Evolutionary conservation across 2,797 vertebrate genomes (phyloP).

Genomic region (Neosilurus hyrtlii): DNA sequence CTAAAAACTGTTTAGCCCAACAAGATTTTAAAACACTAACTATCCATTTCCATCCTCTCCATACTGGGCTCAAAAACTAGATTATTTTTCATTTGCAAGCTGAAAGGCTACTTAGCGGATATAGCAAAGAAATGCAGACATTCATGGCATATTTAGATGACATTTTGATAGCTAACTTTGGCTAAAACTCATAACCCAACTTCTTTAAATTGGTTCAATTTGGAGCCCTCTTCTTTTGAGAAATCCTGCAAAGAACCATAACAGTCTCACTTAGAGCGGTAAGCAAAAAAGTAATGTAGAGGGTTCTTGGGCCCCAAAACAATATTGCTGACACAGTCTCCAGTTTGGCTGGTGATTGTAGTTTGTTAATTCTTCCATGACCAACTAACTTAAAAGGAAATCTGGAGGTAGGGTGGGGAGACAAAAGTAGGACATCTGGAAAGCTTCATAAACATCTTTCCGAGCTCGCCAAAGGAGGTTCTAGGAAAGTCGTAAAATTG

Average conservation of each 20-base stretch:
- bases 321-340: constrained; percentile 55
- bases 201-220: not conserved
- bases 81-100: too few relatives aligned
- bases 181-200: too few relatives aligned
- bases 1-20: too few relatives aligned
- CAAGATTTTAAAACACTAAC: too few relatives aligned
- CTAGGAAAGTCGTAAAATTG: constrained; percentile 81
- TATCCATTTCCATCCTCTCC: too few relatives aligned
- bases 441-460: constrained; percentile 83
- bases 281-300: not conserved
- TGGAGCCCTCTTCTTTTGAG: not conserved
- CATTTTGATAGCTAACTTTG: too few relatives aligned
- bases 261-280: not conserved
- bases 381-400: constrained; percentile 72
- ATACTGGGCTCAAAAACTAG: too few relatives aligned
- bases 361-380: constrained; percentile 80
- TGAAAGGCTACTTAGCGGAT: too few relatives aligned
- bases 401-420: constrained; percentile 66
- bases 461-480: constrained; percentile 75
- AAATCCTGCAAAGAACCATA: not conserved
- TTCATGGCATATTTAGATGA: too few relatives aligned
- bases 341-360: not conserved
- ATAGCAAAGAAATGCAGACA: too few relatives aligned
- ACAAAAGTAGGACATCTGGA: constrained; percentile 79
- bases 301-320: constrained; percentile 2